These are phyloP conservation scores for Xylota sylvarum DNA, from an alignment of 2,888 invertebrate genomes.

Conservation along the genomic window DNA sequence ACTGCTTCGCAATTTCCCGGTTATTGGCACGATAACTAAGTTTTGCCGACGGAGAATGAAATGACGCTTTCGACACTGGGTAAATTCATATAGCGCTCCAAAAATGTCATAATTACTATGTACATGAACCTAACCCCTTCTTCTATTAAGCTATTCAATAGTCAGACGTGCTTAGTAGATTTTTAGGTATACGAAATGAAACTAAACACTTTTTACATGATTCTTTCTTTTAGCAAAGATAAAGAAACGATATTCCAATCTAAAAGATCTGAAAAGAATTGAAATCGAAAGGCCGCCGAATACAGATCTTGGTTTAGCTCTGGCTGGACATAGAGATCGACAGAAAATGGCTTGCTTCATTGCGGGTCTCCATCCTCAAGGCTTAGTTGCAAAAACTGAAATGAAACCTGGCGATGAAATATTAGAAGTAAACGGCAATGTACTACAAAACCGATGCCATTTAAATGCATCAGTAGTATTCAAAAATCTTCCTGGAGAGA, in stretches of 20 bases:
- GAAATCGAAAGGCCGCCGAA: conserved; percentile 91
- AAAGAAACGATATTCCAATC: conserved; percentile 94
- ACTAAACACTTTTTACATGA: neutral
- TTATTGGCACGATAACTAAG: too few relatives aligned
- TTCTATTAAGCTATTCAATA: too few relatives aligned
- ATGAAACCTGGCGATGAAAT: conserved; percentile 97
- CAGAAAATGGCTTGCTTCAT: conserved; percentile 98
- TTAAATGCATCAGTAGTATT: conserved; percentile 98
- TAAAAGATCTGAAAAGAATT: conserved; percentile 88
- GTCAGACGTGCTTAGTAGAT: too few relatives aligned
- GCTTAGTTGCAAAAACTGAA: conserved; percentile 90
- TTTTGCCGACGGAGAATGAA: too few relatives aligned
- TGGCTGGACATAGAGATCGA: conserved; percentile 97
- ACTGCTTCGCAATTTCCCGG: too few relatives aligned
- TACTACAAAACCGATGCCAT: conserved; percentile 97
- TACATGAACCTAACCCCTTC: too few relatives aligned
- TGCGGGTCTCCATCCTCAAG: conserved; percentile 96
- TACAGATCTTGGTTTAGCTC: conserved; percentile 94
- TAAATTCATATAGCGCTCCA: too few relatives aligned
- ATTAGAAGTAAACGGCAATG: conserved; percentile 97
- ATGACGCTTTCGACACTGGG: too few relatives aligned
- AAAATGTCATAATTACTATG: too few relatives aligned
- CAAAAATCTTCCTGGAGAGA: conserved; percentile 93
- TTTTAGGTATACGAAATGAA: too few relatives aligned
- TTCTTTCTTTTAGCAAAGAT: conserved; percentile 91